Conservation (phyloP, 1,140 invertebrate genomes). For the Aporrectodea caliginosa region DNA sequence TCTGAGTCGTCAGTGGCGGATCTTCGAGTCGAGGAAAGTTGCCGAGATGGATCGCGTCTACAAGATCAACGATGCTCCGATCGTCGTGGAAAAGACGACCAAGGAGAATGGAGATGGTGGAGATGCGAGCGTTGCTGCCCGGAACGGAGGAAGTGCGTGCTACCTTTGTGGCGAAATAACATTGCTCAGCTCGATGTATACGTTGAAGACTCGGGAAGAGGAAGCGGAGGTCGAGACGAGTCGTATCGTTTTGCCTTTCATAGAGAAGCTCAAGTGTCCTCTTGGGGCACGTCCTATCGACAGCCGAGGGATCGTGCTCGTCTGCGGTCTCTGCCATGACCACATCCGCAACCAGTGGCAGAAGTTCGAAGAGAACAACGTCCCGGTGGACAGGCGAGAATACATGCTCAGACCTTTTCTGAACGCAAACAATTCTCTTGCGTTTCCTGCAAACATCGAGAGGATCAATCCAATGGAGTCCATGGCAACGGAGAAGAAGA, state of each 20-base stretch:
- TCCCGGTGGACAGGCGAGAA: too few species aligned
- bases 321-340: neutral
- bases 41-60: constrained; percentile 50
- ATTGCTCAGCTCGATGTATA: neutral
- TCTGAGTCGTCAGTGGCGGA: constrained; percentile 74
- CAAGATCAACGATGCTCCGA: constrained; percentile 37
- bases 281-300: neutral
- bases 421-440: too few species aligned
- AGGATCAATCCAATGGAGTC: too few species aligned
- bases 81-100: neutral
- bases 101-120: neutral
- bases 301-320: neutral
- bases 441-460: too few species aligned
- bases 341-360: neutral
- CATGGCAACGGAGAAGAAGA: too few species aligned
- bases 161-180: neutral
- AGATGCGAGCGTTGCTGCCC: neutral
- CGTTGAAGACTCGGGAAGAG: neutral
- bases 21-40: constrained; percentile 59
- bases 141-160: neutral
- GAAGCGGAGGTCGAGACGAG: neutral
- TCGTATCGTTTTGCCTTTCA: neutral
- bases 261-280: neutral
- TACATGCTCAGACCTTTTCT: too few species aligned
- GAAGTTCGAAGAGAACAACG: too few species aligned